Base-by-base conservation (phyloP, 2,888 invertebrate species). In the Mamestra brassicae region DNA sequence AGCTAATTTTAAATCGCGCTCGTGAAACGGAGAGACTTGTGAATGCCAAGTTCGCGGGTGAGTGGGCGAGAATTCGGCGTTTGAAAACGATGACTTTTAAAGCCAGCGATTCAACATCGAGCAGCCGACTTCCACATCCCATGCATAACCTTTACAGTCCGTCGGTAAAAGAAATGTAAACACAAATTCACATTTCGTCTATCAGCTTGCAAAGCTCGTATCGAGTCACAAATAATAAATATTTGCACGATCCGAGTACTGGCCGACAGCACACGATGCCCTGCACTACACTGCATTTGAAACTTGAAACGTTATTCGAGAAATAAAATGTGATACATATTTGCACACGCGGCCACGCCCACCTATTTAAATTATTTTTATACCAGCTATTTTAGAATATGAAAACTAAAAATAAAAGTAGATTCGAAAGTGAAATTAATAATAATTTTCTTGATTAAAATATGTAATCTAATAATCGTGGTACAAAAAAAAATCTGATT, bases 171-270 rank as follows among this genome's bases (percentile, higher is more conserved):
- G 45, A 65, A 78, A 80, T 78, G 79, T 78, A 87, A 85, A 87
- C 76, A 85, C 64, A 72, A 71, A 80, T 73, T 78, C 68, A 71
- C 64, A 78, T 77, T 80, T 72, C 70, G 58, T 63, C 76, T 81
- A 84, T 81, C 72, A 79, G 70, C 72, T 76, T 75, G 71, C 77
- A 78, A 72, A 76, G 72, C 68, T 83, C 80, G 81, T 84, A 85
- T 84, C 78, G 79, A 81, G 75, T 83, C 63, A 63, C 84, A 81
- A 85, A 85, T 84, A 85, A 86, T 85, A 86, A 88, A 90, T 89
- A 87, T 89, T 90, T 86, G 83, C 82, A 68, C 73, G 76, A 76
- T 83, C 67, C 71, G 58, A 66, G 76, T 76, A 73, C 79, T 60
- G 64, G 64, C 72, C 80, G 81, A 84, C 83, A 81, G 72, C 83